phyloP scores from a whole-genome alignment of 2,888 invertebrate genomes.

The Agrochola litura region DNA sequence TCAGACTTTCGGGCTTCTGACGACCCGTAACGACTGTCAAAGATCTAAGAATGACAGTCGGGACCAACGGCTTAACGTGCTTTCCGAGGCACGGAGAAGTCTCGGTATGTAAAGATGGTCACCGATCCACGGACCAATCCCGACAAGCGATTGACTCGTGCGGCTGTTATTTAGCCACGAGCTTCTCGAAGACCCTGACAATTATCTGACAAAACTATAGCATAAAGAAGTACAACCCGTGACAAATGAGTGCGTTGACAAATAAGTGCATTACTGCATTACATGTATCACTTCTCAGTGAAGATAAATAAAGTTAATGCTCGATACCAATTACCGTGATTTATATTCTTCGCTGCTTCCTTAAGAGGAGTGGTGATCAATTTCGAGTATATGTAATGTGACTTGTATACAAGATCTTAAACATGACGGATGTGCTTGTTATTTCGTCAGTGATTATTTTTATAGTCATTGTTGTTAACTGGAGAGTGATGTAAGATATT shows the following conservation, averaged over 20 bases:
- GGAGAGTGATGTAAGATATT: neutral
- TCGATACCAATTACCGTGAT: conserved; percentile 60
- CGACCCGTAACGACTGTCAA: too few species aligned
- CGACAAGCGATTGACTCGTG: too few species aligned
- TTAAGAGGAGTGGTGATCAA: conserved; percentile 47
- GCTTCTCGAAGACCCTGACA: neutral
- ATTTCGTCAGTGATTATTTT: conserved; percentile 32
- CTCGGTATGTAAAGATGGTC: too few species aligned
- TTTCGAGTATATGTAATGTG: conserved; percentile 46
- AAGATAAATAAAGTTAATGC: conserved; percentile 57
- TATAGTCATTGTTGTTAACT: conserved; percentile 15
- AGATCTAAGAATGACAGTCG: too few species aligned
- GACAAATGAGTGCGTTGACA: conserved; percentile 53
- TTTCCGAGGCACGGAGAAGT: too few species aligned
- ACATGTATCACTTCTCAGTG: conserved; percentile 44
- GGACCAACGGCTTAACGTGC: too few species aligned
- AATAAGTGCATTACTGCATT: conserved; percentile 56
- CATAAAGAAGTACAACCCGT: neutral
- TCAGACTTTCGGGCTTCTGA: too few species aligned
- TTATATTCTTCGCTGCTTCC: conserved; percentile 50
- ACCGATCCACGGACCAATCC: too few species aligned
- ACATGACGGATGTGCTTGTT: conserved; percentile 37
- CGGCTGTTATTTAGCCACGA: too few species aligned
- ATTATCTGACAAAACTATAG: neutral
- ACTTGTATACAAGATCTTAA: conserved; percentile 51